These are phyloP conservation scores for Dendronephthya gigantea DNA, from an alignment of 64 coral and sea anemone species.

Conservation along the genomic window DNA sequence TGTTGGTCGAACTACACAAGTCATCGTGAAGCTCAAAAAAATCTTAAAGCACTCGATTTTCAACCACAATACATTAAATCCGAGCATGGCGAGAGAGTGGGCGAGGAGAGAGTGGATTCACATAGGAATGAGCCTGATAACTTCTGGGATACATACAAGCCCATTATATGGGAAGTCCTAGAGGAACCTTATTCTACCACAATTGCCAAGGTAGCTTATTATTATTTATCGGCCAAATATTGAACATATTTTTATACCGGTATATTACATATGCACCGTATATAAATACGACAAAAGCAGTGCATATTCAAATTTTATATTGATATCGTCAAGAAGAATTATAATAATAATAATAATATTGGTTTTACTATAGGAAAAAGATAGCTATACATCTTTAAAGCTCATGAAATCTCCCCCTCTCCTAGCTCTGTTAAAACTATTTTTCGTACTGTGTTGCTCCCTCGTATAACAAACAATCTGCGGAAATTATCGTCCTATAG, in stretches of 20 bases:
- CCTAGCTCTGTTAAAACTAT: too few relatives aligned
- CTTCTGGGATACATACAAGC: constrained; percentile 66
- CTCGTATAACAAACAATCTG: too few relatives aligned
- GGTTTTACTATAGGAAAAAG: too few relatives aligned
- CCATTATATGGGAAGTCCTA: constrained; percentile 88
- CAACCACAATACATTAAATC: constrained; percentile 43
- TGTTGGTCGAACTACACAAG: constrained; percentile 96
- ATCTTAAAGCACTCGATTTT: constrained; percentile 84
- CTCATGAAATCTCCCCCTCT: too few relatives aligned
- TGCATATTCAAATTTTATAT: too few relatives aligned
- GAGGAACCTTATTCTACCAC: constrained; percentile 90
- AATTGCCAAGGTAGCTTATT: constrained; percentile 66
- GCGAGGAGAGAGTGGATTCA: background rate
- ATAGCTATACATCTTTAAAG: too few relatives aligned
- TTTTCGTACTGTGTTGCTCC: too few relatives aligned
- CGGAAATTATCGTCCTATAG: too few relatives aligned
- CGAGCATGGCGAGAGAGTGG: constrained; percentile 13
- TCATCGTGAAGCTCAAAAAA: constrained; percentile 89
- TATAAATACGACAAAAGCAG: too few relatives aligned
- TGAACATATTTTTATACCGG: background rate
- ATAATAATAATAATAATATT: too few relatives aligned
- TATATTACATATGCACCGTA: too few relatives aligned
- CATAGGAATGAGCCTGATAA: constrained; percentile 40
- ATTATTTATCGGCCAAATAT: background rate
- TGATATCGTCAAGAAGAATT: too few relatives aligned